Conservation (phyloP, 1,140 invertebrate species). For the Conus ventricosus region DNA sequence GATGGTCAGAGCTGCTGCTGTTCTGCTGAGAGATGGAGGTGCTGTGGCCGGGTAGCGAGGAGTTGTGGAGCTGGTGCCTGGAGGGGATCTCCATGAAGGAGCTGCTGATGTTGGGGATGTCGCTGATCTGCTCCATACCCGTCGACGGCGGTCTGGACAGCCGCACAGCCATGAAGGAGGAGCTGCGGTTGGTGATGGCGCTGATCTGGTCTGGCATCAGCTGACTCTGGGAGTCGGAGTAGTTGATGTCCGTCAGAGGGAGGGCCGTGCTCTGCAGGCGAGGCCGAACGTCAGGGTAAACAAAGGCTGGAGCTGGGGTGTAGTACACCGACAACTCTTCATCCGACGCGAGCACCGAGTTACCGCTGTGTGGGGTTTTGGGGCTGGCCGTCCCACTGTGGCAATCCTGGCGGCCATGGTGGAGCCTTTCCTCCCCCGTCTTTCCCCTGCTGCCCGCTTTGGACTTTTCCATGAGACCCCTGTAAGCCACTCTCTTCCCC, state of each 20-base stretch:
- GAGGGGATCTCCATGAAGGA: conserved; percentile 19
- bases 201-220: conserved; percentile 4
- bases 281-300: background rate
- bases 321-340: background rate
- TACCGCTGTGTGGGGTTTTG: background rate
- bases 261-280: background rate
- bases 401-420: background rate
- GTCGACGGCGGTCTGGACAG: background rate
- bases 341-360: background rate
- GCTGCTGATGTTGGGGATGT: conserved; percentile 14
- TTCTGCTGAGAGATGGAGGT: conserved; percentile 1
- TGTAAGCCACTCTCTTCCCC: background rate
- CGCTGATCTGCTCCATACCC: background rate
- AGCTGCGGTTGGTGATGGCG: conserved; percentile 12
- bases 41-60: background rate
- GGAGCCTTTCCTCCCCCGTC: background rate
- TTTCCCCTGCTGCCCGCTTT: background rate
- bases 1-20: background rate
- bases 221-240: background rate
- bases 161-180: conserved; percentile 4
- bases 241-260: background rate
- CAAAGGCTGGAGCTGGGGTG: background rate
- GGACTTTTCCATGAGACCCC: background rate
- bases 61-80: background rate
- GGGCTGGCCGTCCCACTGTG: background rate